phyloP scores from a whole-genome alignment of 2,888 invertebrate species.

The Omphaloscelis lunosa region DNA sequence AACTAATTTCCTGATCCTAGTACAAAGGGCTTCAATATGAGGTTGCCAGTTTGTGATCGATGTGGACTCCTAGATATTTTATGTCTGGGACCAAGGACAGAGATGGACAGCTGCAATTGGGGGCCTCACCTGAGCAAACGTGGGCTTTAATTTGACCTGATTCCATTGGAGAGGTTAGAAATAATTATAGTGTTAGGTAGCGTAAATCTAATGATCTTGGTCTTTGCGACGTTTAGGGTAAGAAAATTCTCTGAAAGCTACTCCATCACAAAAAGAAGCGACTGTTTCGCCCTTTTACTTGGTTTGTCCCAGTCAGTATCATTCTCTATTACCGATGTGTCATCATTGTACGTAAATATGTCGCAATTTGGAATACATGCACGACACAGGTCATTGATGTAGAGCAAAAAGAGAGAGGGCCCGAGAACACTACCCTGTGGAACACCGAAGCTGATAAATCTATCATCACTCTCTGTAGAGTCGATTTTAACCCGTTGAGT shows the following conservation, averaged over 20 bases:
- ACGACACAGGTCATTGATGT: not conserved
- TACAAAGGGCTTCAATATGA: no score
- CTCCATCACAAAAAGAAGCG: not conserved
- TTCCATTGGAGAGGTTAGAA: no score
- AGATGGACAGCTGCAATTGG: no score
- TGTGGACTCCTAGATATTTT: no score
- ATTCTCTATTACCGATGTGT: not conserved
- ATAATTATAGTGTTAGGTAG: no score
- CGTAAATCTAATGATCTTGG: not conserved
- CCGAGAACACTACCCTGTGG: not conserved
- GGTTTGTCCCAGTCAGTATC: not conserved
- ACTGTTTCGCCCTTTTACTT: not conserved
- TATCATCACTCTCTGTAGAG: not conserved
- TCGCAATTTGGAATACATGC: not conserved
- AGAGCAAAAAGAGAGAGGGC: not conserved
- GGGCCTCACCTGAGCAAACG: no score
- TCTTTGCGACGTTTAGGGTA: conserved; percentile 1
- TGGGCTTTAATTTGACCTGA: not conserved
- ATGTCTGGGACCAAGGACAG: no score
- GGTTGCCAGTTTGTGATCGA: no score
- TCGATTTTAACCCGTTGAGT: not conserved
- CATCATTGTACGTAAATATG: not conserved
- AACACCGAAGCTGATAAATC: not conserved
- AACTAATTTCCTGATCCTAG: no score
- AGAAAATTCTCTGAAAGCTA: not conserved